Percentiles rank a stretch among this genome's conserved stretches.
Conservation (phyloP, 2,797 vertebrate species). For the Propithecus deckenii region DNA sequence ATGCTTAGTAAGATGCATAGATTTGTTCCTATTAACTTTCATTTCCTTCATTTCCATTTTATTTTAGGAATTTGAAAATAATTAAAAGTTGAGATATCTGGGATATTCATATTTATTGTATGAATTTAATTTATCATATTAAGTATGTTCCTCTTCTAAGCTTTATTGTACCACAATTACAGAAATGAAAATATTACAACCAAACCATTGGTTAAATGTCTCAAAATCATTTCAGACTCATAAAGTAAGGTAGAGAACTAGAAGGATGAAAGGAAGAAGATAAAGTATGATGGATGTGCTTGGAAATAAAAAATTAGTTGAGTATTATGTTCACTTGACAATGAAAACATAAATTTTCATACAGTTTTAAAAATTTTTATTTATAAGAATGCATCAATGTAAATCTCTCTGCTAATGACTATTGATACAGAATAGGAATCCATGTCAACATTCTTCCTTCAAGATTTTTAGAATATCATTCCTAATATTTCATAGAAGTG, state of each 20-base stretch:
- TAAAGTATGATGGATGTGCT: background rate
- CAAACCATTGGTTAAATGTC: background rate
- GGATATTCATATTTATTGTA: background rate
- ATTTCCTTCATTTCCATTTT: background rate
- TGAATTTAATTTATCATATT: background rate
- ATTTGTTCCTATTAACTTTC: background rate
- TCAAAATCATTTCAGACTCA: constrained; percentile 8
- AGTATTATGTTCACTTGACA: background rate
- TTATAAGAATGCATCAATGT: background rate
- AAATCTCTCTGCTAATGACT: background rate
- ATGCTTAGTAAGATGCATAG: background rate
- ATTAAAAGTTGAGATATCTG: background rate
- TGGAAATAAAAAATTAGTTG: constrained; percentile 8
- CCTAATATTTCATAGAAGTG: background rate
- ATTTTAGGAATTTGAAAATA: background rate
- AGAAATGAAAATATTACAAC: background rate
- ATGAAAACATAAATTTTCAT: background rate
- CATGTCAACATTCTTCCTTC: background rate
- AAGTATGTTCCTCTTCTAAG: background rate
- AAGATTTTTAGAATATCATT: background rate
- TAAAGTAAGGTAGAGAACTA: background rate
- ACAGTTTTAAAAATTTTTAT: background rate
- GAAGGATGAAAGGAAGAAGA: background rate
- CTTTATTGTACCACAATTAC: background rate
- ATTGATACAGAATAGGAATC: background rate